phyloP scores from a whole-genome alignment of 2,888 invertebrate genomes.

The Mellilla xanthometata region DNA sequence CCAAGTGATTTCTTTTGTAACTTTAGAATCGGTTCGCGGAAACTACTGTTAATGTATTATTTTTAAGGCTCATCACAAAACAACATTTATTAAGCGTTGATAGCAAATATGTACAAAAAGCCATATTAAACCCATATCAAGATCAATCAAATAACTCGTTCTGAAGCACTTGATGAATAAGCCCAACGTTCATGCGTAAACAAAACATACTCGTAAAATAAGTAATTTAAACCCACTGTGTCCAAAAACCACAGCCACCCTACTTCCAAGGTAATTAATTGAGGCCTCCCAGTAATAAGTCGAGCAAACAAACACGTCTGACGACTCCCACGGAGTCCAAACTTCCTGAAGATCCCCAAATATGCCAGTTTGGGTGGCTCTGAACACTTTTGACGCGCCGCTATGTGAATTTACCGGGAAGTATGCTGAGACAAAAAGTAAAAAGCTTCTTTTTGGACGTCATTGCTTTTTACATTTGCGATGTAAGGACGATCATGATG shows the following conservation, averaged over 20 bases:
- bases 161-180: no score
- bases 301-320: slow-evolving; percentile 10
- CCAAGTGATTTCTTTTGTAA: no score
- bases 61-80: no score
- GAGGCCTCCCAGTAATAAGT: slow-evolving; percentile 21
- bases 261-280: slow-evolving; percentile 17
- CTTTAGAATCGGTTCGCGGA: no score
- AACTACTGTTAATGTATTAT: no score
- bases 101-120: no score
- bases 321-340: slow-evolving; percentile 14
- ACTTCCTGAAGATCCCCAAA: slow-evolving; percentile 5
- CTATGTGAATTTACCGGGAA: background rate
- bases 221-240: background rate
- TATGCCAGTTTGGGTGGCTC: slow-evolving; percentile 18
- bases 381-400: slow-evolving; percentile 1
- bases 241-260: slow-evolving; percentile 1
- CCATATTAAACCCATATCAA: no score
- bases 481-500: no score
- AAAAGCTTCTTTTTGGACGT: background rate
- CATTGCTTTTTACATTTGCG: background rate
- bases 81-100: no score
- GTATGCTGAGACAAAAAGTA: slow-evolving; percentile 1
- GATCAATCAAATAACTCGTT: no score
- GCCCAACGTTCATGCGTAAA: no score
- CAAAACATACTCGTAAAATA: no score